These are phyloP conservation scores for Poeciliopsis paucimaculata DNA, from an alignment of 2,797 vertebrate species.

Conservation along the genomic window DNA sequence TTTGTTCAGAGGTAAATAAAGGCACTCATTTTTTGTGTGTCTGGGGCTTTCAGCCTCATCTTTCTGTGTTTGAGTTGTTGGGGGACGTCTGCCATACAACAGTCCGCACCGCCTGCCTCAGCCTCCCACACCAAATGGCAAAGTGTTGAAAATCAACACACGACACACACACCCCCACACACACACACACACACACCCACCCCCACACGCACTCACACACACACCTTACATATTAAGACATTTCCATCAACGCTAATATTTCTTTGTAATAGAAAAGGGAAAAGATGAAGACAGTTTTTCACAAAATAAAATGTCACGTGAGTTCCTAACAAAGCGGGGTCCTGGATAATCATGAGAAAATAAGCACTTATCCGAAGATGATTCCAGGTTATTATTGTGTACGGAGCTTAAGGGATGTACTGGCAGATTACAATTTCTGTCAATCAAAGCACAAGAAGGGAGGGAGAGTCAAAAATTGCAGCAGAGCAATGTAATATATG, in stretches of 20 bases:
- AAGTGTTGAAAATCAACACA: constrained; percentile 30
- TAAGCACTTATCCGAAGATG: constrained; percentile 16
- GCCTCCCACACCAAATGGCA: constrained; percentile 43
- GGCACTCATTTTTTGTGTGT: constrained; percentile 39
- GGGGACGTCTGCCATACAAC: constrained; percentile 44
- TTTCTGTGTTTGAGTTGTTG: constrained; percentile 47
- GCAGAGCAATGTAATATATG: constrained; percentile 12
- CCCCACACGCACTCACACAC: background rate
- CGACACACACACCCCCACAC: background rate
- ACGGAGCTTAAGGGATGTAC: constrained; percentile 25
- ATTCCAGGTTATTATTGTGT: constrained; percentile 37
- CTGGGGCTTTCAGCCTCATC: constrained; percentile 35
- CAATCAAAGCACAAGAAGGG: constrained; percentile 42
- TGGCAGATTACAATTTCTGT: constrained; percentile 45
- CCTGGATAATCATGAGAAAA: constrained; percentile 6
- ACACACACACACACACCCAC: background rate
- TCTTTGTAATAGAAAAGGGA: constrained; percentile 10
- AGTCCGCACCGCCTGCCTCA: constrained; percentile 17
- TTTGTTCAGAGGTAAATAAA: constrained; percentile 48
- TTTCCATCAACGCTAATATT: constrained; percentile 20
- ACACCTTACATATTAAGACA: constrained; percentile 27
- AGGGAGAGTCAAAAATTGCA: constrained; percentile 24
- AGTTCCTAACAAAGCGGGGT: background rate
- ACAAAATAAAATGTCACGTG: background rate
- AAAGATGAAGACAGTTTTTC: constrained; percentile 5